phyloP scores from a whole-genome alignment of 2,113 vertebrate species.

The Lagopus leucura region DNA sequence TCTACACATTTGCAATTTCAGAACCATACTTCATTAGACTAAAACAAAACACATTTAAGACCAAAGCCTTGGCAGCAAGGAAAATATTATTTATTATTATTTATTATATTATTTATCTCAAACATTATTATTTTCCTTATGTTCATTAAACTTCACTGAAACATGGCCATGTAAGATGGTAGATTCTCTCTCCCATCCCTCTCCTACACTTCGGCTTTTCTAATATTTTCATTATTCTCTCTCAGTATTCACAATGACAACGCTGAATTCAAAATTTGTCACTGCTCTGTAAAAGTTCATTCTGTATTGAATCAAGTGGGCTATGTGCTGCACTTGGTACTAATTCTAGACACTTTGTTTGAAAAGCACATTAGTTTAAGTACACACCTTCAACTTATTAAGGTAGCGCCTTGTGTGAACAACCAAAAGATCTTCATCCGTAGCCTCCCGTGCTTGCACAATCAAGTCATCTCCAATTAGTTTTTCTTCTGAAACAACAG shows the following conservation, averaged over 20 bases:
- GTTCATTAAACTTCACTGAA: background rate
- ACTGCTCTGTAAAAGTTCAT: background rate
- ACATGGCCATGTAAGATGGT: fast-evolving
- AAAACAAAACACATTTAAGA: background rate
- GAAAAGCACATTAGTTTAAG: background rate
- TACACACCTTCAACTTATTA: slow-evolving; percentile 90
- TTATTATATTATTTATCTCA: background rate
- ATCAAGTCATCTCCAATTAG: slow-evolving; percentile 87
- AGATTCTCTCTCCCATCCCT: background rate
- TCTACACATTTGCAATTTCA: background rate
- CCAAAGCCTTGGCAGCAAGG: background rate
- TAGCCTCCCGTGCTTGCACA: slow-evolving; percentile 90
- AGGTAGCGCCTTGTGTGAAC: slow-evolving; percentile 92
- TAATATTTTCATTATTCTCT: background rate
- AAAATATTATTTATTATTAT: background rate
- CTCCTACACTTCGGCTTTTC: background rate
- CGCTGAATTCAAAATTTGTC: background rate
- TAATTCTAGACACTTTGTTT: background rate
- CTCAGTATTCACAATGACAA: background rate
- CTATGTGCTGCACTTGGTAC: background rate
- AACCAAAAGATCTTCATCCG: slow-evolving; percentile 92
- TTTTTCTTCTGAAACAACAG: slow-evolving; percentile 87
- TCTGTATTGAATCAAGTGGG: background rate
- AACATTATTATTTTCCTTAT: background rate
- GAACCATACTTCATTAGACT: background rate